These are phyloP conservation scores for Bugulina stolonifera DNA, from an alignment of 2,888 invertebrate species.

Conservation along the genomic window DNA sequence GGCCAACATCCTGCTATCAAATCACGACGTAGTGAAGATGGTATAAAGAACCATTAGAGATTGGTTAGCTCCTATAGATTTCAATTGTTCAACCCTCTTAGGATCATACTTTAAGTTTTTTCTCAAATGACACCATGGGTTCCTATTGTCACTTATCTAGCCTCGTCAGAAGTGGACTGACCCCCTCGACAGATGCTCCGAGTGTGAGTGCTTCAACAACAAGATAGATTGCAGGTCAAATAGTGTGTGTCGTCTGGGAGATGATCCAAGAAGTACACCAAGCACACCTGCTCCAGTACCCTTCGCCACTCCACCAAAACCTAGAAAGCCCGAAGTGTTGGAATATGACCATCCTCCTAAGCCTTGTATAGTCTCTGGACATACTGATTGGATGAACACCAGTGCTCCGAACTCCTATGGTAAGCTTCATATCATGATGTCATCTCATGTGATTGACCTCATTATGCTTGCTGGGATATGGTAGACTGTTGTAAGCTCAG, in stretches of 20 bases:
- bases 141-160: conserved; percentile 51
- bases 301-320: background rate
- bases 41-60: too few relatives aligned
- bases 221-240: conserved; percentile 62
- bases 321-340: background rate
- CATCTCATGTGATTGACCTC: too few relatives aligned
- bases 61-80: too few relatives aligned
- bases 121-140: background rate
- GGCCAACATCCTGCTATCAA: too few relatives aligned
- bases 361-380: conserved; percentile 38
- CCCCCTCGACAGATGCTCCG: conserved; percentile 61
- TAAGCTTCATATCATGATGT: too few relatives aligned
- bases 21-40: too few relatives aligned
- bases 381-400: conserved; percentile 45
- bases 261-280: conserved; percentile 28
- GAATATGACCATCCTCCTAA: conserved; percentile 26
- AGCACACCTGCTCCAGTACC: background rate
- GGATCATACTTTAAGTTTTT: background rate
- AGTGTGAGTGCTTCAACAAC: conserved; percentile 77
- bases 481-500: too few relatives aligned
- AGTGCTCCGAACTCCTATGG: conserved; percentile 30
- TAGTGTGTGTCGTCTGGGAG: conserved; percentile 32
- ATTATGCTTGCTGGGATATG: too few relatives aligned
- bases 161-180: conserved; percentile 63
- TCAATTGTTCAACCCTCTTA: too few relatives aligned